Percentiles rank a stretch among this genome's conserved stretches.
phyloP scores from a whole-genome alignment of 2,888 invertebrate genomes.

The Drosophila sordidula region DNA sequence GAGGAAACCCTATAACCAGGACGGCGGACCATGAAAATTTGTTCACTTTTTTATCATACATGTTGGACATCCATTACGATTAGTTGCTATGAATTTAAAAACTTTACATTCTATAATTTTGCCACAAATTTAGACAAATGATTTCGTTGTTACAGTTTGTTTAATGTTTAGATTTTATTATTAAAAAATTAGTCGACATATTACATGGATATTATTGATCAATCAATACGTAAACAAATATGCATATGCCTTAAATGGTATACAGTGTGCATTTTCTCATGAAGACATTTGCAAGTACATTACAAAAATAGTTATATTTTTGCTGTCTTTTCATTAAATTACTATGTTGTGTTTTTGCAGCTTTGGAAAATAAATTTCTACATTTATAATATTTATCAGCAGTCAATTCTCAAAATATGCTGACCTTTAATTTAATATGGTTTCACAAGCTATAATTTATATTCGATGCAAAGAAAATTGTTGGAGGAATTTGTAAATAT shows the following conservation, averaged over 20 bases:
- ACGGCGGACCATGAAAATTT: background rate
- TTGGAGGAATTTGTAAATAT: conserved; percentile 38
- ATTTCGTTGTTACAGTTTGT: background rate
- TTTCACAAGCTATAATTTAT: conserved; percentile 11
- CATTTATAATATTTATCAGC: conserved; percentile 19
- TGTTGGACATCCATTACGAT: too few species aligned
- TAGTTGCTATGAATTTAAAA: background rate
- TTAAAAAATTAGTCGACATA: conserved; percentile 52
- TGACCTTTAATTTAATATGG: conserved; percentile 18
- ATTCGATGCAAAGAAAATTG: conserved; percentile 10
- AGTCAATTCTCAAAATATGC: conserved; percentile 26
- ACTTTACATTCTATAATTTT: too few species aligned
- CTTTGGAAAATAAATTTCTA: conserved; percentile 25
- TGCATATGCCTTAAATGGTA: conserved; percentile 33
- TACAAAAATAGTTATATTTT: conserved; percentile 36
- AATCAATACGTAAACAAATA: conserved; percentile 44
- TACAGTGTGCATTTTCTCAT: conserved; percentile 47
- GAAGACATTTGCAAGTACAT: conserved; percentile 54
- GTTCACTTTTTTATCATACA: background rate
- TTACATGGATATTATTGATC: conserved; percentile 47
- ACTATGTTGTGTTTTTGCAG: conserved; percentile 27
- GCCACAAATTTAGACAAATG: background rate
- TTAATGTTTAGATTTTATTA: conserved; percentile 49
- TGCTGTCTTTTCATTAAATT: conserved; percentile 37
- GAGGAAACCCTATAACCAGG: background rate